Evolutionary conservation across 2,888 invertebrate species (phyloP), one percentile per base, ranked within the genome.

Genomic region (Lissonota sp.): DNA sequence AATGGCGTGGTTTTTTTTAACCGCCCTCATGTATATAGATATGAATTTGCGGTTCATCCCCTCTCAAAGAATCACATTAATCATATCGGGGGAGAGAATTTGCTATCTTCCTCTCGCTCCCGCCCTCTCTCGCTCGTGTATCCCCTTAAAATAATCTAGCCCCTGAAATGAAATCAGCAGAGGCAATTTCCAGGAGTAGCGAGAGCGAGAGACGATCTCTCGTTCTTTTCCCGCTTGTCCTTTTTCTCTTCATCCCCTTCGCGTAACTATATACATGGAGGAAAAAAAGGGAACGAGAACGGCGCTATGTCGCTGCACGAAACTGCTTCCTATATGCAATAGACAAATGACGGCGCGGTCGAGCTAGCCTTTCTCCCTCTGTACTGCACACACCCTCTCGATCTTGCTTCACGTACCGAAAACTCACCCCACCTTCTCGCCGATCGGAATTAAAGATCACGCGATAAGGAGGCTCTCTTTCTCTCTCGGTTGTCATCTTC

Each of bases 81-180:
- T 92, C 92, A 92, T 90, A 86, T 85, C 80, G 79, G 78, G 82
- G 51, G 62, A 73, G 72, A 55, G 71, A 51, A 67, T 62, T 39
- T 81, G 73, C 82, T 84, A 86, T 84, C 72, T 80, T 84, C 49
- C 58, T 37, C 7, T 58, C 26, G 1, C 26, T 26, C 26, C 3
- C 26, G 1, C 26, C 3, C 26, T 26, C 26, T 26, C 37, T 40
- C 10, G 49, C 57, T 74, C 73, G 58, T 74, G 49, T 86, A 83
- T 86, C 88, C 88, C 88, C 90, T 92, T 91, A 90, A 91, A 92
- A 92, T 92, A 92, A 92, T 92, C 91, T 91, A 88, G 88, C 87
- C 87, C 87, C 83, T 66, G 91, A 91, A 92, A 92, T 92, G 90
- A 92, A 92, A 92, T 92, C 91, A 92, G 90, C 89, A 89, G 86